A percentile compares a stretch with the other conserved stretches of the same genome.
phyloP scores from a whole-genome alignment of 2,888 invertebrate genomes.

The Drosophila birchii region DNA sequence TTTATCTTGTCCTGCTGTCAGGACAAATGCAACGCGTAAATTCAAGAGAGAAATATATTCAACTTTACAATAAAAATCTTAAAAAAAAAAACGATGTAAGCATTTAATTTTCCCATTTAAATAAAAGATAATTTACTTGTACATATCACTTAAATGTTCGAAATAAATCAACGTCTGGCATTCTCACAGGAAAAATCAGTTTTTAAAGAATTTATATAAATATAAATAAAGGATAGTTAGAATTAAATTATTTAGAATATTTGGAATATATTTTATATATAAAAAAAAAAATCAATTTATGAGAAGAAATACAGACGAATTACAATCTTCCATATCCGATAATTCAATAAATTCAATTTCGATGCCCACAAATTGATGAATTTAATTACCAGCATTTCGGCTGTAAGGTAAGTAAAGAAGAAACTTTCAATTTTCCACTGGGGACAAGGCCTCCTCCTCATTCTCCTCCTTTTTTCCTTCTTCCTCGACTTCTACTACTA shows the following conservation, averaged over 20 bases:
- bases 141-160: neutral
- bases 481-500: neutral
- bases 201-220: too few species aligned
- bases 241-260: neutral
- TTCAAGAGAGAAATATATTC: neutral
- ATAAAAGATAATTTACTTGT: neutral
- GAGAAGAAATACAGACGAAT: too few species aligned
- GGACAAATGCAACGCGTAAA: slow-evolving; percentile 10
- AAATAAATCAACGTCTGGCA: neutral
- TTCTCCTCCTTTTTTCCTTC: neutral
- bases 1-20: slow-evolving; percentile 63
- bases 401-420: neutral
- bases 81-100: neutral
- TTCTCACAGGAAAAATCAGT: neutral
- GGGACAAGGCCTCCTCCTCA: neutral
- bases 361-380: neutral
- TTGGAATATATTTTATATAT: neutral
- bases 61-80: neutral
- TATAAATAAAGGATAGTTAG: too few species aligned
- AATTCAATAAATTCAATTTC: slow-evolving; percentile 1
- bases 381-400: neutral
- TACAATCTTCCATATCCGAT: neutral
- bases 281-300: too few species aligned
- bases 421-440: slow-evolving; percentile 6
- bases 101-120: neutral